Evolutionary conservation across 2,888 invertebrate species (phyloP).

Genomic region (Eucriotettix oculatus): DNA sequence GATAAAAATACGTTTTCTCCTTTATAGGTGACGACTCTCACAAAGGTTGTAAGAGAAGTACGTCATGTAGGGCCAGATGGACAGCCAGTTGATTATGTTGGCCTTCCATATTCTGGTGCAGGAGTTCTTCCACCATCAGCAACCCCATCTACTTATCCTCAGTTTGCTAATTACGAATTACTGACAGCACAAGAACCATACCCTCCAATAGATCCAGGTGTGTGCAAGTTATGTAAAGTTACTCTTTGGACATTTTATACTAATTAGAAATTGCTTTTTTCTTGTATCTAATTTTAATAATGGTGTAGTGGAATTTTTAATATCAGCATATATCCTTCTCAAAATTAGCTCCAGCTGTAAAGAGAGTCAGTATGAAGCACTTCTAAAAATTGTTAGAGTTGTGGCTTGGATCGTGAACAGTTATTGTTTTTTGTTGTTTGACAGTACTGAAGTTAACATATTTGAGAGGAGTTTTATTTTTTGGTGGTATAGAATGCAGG

Average conservation of each 20-base stretch:
- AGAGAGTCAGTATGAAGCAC: too few species aligned
- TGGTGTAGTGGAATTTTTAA: too few species aligned
- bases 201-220: constrained; percentile 19
- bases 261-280: background rate
- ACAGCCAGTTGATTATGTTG: constrained; percentile 31
- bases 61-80: constrained; percentile 38
- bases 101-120: constrained; percentile 24
- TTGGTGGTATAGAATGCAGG: too few species aligned
- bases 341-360: too few species aligned
- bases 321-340: too few species aligned
- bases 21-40: constrained; percentile 47
- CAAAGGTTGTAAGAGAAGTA: constrained; percentile 50
- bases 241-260: too few species aligned
- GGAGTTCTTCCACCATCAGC: constrained; percentile 15
- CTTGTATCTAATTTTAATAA: too few species aligned
- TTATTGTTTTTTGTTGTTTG: too few species aligned
- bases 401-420: too few species aligned
- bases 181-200: constrained; percentile 18
- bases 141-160: constrained; percentile 10
- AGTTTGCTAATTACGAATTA: constrained; percentile 18
- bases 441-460: too few species aligned
- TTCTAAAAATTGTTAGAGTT: too few species aligned
- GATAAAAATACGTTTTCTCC: background rate
- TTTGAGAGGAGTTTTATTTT: too few species aligned
- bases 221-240: background rate